Evolutionary conservation across 1,140 invertebrate genomes (phyloP).

Genomic region (Calliphora vicina): DNA sequence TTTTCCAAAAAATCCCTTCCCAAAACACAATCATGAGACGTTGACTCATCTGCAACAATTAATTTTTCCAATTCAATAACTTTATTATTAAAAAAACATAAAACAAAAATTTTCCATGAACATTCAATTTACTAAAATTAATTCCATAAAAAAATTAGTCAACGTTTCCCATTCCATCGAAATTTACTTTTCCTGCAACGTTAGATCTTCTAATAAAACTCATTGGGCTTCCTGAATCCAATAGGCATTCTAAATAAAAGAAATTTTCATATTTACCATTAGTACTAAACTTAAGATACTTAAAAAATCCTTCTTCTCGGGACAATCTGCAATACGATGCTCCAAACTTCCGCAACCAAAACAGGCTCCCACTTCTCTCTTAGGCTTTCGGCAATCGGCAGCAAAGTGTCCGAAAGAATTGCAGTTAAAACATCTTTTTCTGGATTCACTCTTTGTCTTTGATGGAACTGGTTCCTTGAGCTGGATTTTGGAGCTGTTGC

Average conservation of each 20-base stretch:
- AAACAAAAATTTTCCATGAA: slow-evolving; percentile 21
- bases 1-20: slow-evolving; percentile 39
- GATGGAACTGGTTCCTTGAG: not conserved
- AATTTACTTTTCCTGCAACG: not conserved
- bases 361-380: slow-evolving; percentile 31
- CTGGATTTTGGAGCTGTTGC: not conserved
- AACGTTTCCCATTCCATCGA: not conserved
- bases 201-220: slow-evolving; percentile 35
- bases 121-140: slow-evolving; percentile 34
- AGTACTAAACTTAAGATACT: slow-evolving; percentile 11
- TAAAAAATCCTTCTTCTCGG: slow-evolving; percentile 21
- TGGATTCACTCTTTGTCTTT: not conserved
- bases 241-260: slow-evolving; percentile 29
- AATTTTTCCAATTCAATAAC: slow-evolving; percentile 22
- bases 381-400: slow-evolving; percentile 31
- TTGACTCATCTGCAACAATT: slow-evolving; percentile 41
- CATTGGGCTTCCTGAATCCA: slow-evolving; percentile 37
- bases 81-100: slow-evolving; percentile 12
- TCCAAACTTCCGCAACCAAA: slow-evolving; percentile 30
- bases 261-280: not conserved
- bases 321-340: not conserved
- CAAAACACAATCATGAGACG: slow-evolving; percentile 37
- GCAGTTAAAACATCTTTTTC: not conserved
- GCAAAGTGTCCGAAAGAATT: slow-evolving; percentile 33
- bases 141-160: slow-evolving; percentile 26